Evolutionary conservation across 2,113 vertebrate genomes (phyloP).

Genomic region (Gasterosteus aculeatus): DNA sequence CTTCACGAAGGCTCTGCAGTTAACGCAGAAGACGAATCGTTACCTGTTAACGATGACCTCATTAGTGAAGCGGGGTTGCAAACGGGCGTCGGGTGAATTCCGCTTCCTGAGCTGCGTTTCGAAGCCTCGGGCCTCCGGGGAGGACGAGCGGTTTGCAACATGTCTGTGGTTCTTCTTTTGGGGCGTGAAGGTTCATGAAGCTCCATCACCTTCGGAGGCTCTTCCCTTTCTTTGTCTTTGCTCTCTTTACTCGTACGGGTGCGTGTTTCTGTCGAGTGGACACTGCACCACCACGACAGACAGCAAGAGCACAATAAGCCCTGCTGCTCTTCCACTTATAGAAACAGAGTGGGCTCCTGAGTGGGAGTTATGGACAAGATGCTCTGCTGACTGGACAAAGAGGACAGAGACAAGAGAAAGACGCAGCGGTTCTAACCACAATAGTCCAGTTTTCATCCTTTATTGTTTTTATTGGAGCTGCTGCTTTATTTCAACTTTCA

Average conservation of each 20-base stretch:
- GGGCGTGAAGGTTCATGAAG: background rate
- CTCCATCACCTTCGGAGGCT: background rate
- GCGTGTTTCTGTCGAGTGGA: constrained; percentile 33
- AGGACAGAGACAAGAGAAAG: background rate
- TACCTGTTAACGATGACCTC: too few species aligned
- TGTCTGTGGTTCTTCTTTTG: background rate
- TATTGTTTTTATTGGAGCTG: background rate
- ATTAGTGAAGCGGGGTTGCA: too few species aligned
- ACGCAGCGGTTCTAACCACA: background rate
- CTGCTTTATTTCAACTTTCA: background rate
- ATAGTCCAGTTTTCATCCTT: background rate
- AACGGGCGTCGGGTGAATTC: too few species aligned
- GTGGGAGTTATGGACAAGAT: constrained; percentile 68
- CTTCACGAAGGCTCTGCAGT: too few species aligned
- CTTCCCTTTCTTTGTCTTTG: too few species aligned
- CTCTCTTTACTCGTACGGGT: background rate
- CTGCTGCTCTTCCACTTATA: constrained; percentile 56
- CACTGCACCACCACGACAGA: constrained; percentile 46
- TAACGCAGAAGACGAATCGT: too few species aligned
- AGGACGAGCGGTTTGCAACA: background rate
- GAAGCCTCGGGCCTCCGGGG: constrained; percentile 3
- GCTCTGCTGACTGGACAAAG: constrained; percentile 57
- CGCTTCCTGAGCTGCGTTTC: background rate
- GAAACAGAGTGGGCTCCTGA: constrained; percentile 70
- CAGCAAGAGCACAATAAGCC: constrained; percentile 41